Base-by-base conservation (phyloP, 2,888 invertebrate genomes). In the Sesia bembeciformis region DNA sequence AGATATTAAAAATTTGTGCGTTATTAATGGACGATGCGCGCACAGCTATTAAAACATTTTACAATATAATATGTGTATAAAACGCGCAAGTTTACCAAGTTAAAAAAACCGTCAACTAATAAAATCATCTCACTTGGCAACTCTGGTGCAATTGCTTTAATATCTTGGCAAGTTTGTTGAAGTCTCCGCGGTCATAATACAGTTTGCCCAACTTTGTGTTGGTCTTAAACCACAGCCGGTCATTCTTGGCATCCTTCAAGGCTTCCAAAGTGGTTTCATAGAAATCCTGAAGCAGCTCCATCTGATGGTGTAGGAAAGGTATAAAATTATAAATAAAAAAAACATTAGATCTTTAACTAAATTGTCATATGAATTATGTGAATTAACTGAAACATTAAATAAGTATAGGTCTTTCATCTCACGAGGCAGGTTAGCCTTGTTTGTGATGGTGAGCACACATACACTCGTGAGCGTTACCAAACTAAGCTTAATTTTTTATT, bases 191-290 rank as follows among this genome's bases (percentile, higher is more conserved):
- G 85, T 99, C 99, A 73, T 98, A 99, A 81, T 99, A 99, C 39
- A 99, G 90, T 85, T 99, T 99, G 52, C 99, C 99, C 65, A 99
- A 89, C 90, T 99, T 99, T 0, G 98, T 99, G 78, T 99, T 99
- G 0, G 99, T 99, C 87, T 99, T 99, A 81, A 99, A 99, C 99
- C 99, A 99, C 55, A 99, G 89, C 60, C 99, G 92, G 84, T 99
- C 99, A 81, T 99, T 99, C 82, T 99, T 99, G 1, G 99, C 98
- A 90, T 99, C 99, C 80, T 97, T 97, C 55, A 97, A 81, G 5
- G 97, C 97, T 75, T 97, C 97, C 69, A 97, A 84, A 0, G 97
- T 97, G 1, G 97, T 99, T 84, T 99, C 98, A 82, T 99, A 99
- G 83, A 99, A 99, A 76, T 99, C 96, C 91, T 99, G 99, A 46